These are phyloP conservation scores for Trichacis sp. DNA, from an alignment of 2,888 invertebrate genomes.

Conservation along the genomic window DNA sequence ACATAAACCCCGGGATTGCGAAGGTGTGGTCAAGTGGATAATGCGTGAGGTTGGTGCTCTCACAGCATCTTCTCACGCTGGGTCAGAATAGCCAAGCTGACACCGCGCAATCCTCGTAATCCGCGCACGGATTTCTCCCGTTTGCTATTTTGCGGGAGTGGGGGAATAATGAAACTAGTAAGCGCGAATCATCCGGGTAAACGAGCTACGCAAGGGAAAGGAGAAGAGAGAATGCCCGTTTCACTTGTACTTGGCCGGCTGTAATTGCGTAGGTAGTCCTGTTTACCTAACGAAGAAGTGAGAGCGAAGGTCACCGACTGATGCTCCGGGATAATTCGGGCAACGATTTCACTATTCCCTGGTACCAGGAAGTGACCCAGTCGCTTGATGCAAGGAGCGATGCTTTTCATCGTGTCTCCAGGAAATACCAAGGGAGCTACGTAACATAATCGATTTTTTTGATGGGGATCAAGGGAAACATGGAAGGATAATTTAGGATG, in stretches of 20 bases:
- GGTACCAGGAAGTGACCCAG: too few species aligned
- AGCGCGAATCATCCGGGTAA: slow-evolving; percentile 19
- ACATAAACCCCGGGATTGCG: too few species aligned
- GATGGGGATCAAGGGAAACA: too few species aligned
- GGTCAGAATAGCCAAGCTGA: slow-evolving; percentile 27
- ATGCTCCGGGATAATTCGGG: slow-evolving; percentile 26
- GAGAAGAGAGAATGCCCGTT: slow-evolving; percentile 15
- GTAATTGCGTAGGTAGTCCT: slow-evolving; percentile 35
- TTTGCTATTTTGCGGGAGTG: slow-evolving; percentile 12
- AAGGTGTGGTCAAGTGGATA: slow-evolving; percentile 33
- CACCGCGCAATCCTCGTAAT: slow-evolving; percentile 19
- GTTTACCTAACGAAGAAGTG: slow-evolving; percentile 16
- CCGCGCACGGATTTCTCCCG: slow-evolving; percentile 27
- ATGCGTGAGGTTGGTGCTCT: slow-evolving; percentile 6
- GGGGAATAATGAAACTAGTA: slow-evolving; percentile 20
- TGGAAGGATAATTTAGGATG: too few species aligned
- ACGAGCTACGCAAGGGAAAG: slow-evolving; percentile 1
- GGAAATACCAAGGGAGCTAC: background rate
- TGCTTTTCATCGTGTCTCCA: slow-evolving; percentile 7
- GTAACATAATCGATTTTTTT: too few species aligned
- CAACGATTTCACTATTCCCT: slow-evolving; percentile 25
- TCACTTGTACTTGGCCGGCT: slow-evolving; percentile 20
- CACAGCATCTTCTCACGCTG: slow-evolving; percentile 39
- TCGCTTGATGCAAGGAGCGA: slow-evolving; percentile 16
- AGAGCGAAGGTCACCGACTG: slow-evolving; percentile 31